These are phyloP conservation scores for Steatornis caripensis DNA, from an alignment of 2,113 vertebrate species.

Conservation along the genomic window DNA sequence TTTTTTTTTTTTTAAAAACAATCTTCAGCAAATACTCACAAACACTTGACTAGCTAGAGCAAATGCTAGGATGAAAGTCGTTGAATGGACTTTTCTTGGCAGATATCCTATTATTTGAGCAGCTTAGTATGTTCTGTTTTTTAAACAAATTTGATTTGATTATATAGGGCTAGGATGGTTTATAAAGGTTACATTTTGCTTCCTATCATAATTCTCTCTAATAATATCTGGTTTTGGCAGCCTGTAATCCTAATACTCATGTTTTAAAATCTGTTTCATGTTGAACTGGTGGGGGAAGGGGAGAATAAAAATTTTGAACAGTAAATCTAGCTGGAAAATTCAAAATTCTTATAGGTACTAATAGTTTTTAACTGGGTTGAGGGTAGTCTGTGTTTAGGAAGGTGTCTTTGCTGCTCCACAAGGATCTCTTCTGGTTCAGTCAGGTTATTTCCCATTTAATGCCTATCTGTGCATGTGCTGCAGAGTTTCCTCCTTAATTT, in stretches of 20 bases:
- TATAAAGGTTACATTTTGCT: conserved; percentile 8
- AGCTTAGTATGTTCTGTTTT: not conserved
- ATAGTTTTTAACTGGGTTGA: not conserved
- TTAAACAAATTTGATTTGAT: not conserved
- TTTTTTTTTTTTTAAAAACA: not conserved
- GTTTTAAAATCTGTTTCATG: not conserved
- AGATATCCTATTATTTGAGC: not conserved
- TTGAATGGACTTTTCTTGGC: not conserved
- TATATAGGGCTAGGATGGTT: not conserved
- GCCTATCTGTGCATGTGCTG: not conserved
- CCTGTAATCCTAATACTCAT: not conserved
- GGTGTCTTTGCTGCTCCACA: not conserved
- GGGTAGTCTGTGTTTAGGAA: not conserved
- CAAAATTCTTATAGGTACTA: not conserved
- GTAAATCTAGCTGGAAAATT: not conserved
- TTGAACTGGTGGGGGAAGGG: not conserved
- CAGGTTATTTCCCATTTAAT: not conserved
- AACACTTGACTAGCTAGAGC: not conserved
- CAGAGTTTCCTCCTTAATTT: not conserved
- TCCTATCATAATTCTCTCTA: not conserved
- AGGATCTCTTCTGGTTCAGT: not conserved
- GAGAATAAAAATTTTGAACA: not conserved
- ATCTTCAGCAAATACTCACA: not conserved
- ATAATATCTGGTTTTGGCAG: not conserved
- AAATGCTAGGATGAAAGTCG: not conserved